Evolutionary conservation across 2,113 vertebrate genomes (phyloP).

Genomic region (Pelecanus crispus): DNA sequence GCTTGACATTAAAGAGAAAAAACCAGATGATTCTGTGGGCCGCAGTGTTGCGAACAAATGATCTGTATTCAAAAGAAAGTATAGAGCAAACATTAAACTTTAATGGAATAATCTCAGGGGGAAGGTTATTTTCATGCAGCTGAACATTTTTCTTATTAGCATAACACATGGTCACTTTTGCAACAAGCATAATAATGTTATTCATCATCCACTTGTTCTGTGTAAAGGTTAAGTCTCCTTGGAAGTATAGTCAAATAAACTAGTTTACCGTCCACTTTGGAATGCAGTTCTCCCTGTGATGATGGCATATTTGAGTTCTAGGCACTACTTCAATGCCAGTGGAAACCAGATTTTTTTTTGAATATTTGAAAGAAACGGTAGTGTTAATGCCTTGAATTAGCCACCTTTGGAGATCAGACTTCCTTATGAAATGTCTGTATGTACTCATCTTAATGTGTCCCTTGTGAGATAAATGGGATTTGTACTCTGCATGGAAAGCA

Average conservation of each 20-base stretch:
- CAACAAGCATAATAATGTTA: constrained; percentile 7
- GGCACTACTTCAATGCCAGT: neutral
- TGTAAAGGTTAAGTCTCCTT: constrained; percentile 25
- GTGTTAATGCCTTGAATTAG: neutral
- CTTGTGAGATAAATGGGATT: neutral
- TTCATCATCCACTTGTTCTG: neutral
- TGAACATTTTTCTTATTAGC: constrained; percentile 14
- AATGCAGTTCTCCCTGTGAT: neutral
- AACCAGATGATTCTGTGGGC: neutral
- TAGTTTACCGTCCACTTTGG: neutral
- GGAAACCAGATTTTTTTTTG: neutral
- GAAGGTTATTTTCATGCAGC: neutral
- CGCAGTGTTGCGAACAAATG: neutral
- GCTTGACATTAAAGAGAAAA: neutral
- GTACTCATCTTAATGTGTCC: neutral
- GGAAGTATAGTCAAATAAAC: neutral
- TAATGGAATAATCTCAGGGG: constrained; percentile 8
- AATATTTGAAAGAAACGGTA: neutral
- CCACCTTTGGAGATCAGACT: neutral
- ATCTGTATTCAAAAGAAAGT: constrained; percentile 6
- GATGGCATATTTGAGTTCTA: neutral
- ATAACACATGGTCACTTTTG: constrained; percentile 13
- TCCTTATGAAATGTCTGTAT: neutral
- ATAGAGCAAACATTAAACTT: constrained; percentile 33
- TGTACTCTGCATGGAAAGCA: neutral